Conservation (phyloP, 2,888 invertebrate species). For the Spisula solida region DNA sequence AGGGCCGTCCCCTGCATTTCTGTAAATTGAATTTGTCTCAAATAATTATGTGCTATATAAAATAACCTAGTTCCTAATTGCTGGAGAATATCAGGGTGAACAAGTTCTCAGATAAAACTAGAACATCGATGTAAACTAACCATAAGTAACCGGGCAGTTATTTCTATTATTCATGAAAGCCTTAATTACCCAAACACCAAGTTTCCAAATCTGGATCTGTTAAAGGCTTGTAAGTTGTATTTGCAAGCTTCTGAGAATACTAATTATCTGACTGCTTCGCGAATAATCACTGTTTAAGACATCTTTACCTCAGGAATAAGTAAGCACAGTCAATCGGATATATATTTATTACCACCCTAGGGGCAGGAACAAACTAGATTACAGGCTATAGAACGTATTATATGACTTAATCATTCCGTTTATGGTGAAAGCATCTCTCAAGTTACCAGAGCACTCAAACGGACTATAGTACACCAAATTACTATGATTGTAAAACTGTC, state of each 20-base stretch:
- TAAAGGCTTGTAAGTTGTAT: not conserved
- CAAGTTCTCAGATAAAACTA: not conserved
- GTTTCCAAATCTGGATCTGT: not conserved
- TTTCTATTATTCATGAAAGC: slow-evolving; percentile 23
- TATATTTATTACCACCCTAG: slow-evolving; percentile 33
- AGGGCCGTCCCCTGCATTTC: too few relatives aligned
- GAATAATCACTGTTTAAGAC: slow-evolving; percentile 15
- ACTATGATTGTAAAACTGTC: slow-evolving; percentile 22
- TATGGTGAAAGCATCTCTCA: slow-evolving; percentile 16
- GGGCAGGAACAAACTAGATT: slow-evolving; percentile 25
- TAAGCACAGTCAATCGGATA: not conserved
- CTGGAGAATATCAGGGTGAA: not conserved
- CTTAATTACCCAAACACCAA: not conserved
- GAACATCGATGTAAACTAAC: not conserved
- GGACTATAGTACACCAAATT: slow-evolving; percentile 1
- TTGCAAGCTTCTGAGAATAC: not conserved
- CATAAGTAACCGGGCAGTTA: not conserved
- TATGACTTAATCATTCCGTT: slow-evolving; percentile 43
- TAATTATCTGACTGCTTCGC: slow-evolving; percentile 11
- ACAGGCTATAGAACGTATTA: slow-evolving; percentile 24
- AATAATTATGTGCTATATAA: too few relatives aligned
- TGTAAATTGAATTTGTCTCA: too few relatives aligned
- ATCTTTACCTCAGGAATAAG: slow-evolving; percentile 3
- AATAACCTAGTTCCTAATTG: too few relatives aligned
- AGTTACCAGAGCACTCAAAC: not conserved